phyloP scores from a whole-genome alignment of 2,113 vertebrate genomes.

The Vombatus ursinus region DNA sequence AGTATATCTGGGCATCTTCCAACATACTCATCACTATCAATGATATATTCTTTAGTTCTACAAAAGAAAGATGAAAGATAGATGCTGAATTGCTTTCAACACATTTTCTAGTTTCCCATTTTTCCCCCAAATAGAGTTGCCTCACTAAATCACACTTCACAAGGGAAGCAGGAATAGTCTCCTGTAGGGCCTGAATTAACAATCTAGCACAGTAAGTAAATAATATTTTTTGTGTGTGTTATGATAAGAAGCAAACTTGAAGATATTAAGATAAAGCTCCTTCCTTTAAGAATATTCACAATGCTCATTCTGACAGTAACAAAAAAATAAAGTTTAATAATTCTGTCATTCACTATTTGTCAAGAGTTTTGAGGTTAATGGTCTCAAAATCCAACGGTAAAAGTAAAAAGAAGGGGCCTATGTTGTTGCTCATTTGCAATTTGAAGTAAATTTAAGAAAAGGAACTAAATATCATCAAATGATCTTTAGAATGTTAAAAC shows the following conservation, averaged over 20 bases:
- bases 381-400: neutral
- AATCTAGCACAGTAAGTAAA: conserved; percentile 22
- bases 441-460: neutral
- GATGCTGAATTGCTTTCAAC: neutral
- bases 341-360: neutral
- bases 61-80: conserved; percentile 2
- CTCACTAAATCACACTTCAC: neutral
- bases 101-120: conserved; percentile 3
- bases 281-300: neutral
- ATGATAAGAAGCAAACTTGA: conserved; percentile 3
- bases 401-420: neutral
- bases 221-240: neutral
- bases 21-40: too few species aligned
- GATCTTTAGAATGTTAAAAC: neutral
- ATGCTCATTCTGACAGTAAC: neutral
- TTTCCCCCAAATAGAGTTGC: neutral
- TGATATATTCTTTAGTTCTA: neutral
- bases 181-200: neutral
- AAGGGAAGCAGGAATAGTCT: neutral
- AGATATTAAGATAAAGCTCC: neutral
- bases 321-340: neutral
- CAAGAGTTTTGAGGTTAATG: neutral
- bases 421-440: neutral
- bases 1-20: neutral
- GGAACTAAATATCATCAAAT: neutral